A percentile compares a stretch with the other conserved stretches of the same genome.
These are phyloP conservation scores for Grammomys surdaster DNA, from an alignment of 2,113 vertebrate genomes.

Conservation along the genomic window DNA sequence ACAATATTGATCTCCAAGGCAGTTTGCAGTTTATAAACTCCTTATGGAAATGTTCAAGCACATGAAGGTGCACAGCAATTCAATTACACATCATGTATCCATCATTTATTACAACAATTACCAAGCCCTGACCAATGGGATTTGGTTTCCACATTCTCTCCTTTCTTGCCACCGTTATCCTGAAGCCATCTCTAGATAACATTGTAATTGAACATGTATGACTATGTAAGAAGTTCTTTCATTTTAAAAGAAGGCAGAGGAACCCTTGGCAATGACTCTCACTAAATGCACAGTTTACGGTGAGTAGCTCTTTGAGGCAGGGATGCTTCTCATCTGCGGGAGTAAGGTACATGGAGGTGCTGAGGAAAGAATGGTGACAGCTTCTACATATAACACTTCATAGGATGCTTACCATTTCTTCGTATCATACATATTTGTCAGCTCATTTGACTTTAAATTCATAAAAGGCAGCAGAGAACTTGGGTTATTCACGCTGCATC, in stretches of 20 bases:
- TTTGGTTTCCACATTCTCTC: neutral
- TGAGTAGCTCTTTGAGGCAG: constrained; percentile 15
- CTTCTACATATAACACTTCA: constrained; percentile 36
- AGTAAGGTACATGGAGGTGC: neutral
- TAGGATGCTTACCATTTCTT: neutral
- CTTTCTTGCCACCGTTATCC: neutral
- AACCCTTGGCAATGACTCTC: constrained; percentile 30
- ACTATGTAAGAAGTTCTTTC: neutral
- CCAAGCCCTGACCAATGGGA: neutral
- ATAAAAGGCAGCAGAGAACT: neutral
- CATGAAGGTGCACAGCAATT: neutral
- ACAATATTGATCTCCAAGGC: neutral
- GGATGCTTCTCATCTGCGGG: constrained; percentile 5
- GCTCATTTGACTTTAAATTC: constrained; percentile 56
- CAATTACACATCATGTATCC: neutral
- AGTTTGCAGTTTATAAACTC: neutral
- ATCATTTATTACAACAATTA: neutral
- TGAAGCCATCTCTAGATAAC: constrained; percentile 50
- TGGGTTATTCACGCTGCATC: neutral
- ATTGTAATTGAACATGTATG: constrained; percentile 1
- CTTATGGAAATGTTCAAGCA: constrained; percentile 33
- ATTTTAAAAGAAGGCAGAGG: constrained; percentile 24
- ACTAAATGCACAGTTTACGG: constrained; percentile 24
- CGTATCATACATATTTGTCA: constrained; percentile 36
- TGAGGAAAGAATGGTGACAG: neutral